Evolutionary conservation across 64 coral and sea anemone genomes (phyloP), one percentile per base, ranked within the genome.

Genomic region (Stichodactyla mertensii): DNA sequence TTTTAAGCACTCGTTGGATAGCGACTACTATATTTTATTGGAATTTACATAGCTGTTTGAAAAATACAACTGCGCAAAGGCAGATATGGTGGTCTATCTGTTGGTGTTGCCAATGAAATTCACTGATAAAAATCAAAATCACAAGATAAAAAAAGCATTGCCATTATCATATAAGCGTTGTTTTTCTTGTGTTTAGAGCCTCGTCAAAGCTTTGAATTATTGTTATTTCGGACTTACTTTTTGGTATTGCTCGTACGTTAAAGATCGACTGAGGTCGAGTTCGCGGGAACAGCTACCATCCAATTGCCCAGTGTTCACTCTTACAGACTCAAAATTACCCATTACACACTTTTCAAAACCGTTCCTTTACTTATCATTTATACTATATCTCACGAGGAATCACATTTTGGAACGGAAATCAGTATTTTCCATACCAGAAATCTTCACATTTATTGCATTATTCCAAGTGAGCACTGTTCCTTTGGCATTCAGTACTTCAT

Each of bases 301-400:
- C 18, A 95, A 22, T 52, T 95, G 94, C 74, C 71, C 91, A 57
- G 86, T 89, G 55, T 95, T 89, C 52, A 95, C 85, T 79, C 90
- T 92, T 0, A 84, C 90, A 67, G 94, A 91, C 79, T 91, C 90
- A 15, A 92, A 62, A 71, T 95, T 95, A 84, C 94, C 94, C 94
- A 95, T 95, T 36, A 27, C 24, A 81, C 10, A 74, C n/a, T 31
- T 67, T 11, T 55, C 14, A 55, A 59, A 55, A 56, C n/a, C 57
- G 24, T 67, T 82, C 6, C 2, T n/a, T 20, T 24, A 12, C 82
- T 23, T 23, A 59, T 16, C 61, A 66, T n/a, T n/a, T 1, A 66
- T 66, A 20, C 62, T 7, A 66, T 66, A 20, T 23, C 22, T 6
- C 57, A 59, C 57, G 0, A 59, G 57, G 57, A 12, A 66, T 31